Percentiles rank a stretch among this genome's conserved stretches.
Evolutionary conservation across 2,113 vertebrate genomes (phyloP).

Genomic region (Urocynchramus pylzowi): DNA sequence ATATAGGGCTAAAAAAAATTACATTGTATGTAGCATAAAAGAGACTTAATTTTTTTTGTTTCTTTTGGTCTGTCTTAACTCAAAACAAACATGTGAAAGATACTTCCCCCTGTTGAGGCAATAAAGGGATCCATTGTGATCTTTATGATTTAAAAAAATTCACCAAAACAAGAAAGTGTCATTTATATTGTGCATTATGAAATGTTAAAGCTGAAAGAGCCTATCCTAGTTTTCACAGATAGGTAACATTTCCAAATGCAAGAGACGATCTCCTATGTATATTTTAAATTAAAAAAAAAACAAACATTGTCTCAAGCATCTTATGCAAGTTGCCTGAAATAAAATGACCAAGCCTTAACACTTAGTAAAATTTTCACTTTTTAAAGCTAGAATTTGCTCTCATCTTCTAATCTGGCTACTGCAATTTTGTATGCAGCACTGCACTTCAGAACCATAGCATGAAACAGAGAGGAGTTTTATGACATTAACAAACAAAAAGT

Average conservation of each 20-base stretch:
- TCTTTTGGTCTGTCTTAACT: not conserved
- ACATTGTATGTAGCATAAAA: not conserved
- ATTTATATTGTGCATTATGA: not conserved
- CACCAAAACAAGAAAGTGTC: not conserved
- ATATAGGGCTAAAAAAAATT: not conserved
- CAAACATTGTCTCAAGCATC: not conserved
- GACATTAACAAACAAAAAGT: not conserved
- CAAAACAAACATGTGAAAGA: not conserved
- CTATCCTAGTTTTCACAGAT: not conserved
- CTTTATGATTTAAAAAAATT: not conserved
- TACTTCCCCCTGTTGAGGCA: not conserved
- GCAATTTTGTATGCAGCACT: not conserved
- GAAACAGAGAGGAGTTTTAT: not conserved
- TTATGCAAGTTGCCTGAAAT: not conserved
- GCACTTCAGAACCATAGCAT: not conserved
- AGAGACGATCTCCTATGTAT: fast-evolving
- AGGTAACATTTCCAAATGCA: not conserved
- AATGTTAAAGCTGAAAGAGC: not conserved
- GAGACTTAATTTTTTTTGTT: not conserved
- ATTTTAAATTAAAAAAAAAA: not conserved
- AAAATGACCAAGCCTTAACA: not conserved
- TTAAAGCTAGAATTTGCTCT: not conserved
- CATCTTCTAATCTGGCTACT: not conserved
- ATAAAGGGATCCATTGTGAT: not conserved
- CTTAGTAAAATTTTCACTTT: not conserved